Conservation (phyloP, 2,888 invertebrate genomes). For the Elysia crispata region DNA sequence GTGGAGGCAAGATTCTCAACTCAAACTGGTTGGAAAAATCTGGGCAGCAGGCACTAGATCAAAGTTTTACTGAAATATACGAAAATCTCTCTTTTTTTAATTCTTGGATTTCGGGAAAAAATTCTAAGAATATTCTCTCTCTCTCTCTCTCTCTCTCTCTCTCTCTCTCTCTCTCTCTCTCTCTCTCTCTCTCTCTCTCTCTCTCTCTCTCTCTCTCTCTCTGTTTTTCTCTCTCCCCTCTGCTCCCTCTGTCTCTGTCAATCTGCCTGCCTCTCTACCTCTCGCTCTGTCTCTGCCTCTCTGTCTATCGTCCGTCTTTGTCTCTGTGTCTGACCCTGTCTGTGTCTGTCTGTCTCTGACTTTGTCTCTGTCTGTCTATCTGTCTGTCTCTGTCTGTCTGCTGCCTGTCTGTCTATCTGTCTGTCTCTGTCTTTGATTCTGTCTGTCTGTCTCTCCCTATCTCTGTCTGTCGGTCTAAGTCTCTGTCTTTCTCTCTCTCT, state of each 20-base stretch:
- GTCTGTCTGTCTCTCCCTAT: too few species aligned
- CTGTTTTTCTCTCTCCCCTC: neutral
- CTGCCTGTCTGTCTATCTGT: too few species aligned
- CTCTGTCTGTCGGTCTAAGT: neutral
- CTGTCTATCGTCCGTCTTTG: neutral
- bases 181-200: neutral
- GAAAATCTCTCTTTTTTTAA: too few species aligned
- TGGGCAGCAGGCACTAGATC: too few species aligned
- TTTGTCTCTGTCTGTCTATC: too few species aligned
- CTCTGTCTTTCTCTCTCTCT: neutral
- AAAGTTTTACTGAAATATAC: too few species aligned
- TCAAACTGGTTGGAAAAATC: too few species aligned
- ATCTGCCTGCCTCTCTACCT: neutral
- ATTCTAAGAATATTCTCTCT: too few species aligned
- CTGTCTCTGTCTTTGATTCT: too few species aligned
- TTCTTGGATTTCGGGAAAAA: too few species aligned
- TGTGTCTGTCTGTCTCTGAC: neutral
- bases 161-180: neutral
- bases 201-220: constrained; percentile 19
- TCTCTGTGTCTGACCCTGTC: neutral
- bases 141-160: neutral
- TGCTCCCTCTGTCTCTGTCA: neutral
- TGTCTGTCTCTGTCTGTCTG: too few species aligned
- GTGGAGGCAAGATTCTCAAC: too few species aligned
- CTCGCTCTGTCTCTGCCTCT: neutral